phyloP scores from a whole-genome alignment of 53 echinoderm and acorn worm species.

The Astropecten irregularis region DNA sequence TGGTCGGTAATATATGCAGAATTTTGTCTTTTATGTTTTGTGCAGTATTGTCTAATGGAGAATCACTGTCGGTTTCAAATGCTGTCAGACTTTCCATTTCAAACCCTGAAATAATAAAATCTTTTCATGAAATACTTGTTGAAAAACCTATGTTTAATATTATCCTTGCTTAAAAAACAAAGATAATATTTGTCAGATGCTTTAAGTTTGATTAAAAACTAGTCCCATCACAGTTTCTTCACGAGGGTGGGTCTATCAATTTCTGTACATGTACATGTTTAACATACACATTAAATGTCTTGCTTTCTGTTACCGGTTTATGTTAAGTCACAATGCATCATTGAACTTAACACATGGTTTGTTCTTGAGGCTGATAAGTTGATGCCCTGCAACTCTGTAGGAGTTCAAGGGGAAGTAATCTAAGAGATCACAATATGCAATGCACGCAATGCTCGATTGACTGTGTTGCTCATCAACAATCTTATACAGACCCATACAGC shows the following conservation, averaged over 20 bases:
- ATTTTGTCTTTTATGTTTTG: neutral
- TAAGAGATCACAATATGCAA: neutral
- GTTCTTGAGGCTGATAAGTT: slow-evolving; percentile 34
- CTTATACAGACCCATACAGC: slow-evolving; percentile 13
- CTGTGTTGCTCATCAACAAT: slow-evolving; percentile 1
- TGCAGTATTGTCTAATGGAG: neutral
- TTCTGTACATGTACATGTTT: neutral
- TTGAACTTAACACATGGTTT: slow-evolving; percentile 16
- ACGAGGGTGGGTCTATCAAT: too few species aligned
- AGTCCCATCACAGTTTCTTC: too few species aligned
- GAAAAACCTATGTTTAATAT: too few species aligned
- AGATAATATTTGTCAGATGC: neutral
- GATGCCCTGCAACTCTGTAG: slow-evolving; percentile 5
- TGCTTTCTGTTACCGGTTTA: neutral
- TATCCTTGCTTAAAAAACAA: neutral
- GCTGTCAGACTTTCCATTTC: neutral
- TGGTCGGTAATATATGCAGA: neutral
- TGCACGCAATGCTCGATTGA: slow-evolving; percentile 8
- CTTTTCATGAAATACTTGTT: neutral
- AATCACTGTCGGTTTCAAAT: neutral
- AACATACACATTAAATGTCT: neutral
- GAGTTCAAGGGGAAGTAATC: slow-evolving; percentile 28
- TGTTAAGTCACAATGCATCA: neutral
- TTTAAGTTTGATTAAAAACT: too few species aligned
- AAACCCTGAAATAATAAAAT: neutral